Evolutionary conservation across 2,797 vertebrate species (phyloP).

Genomic region (Sebastes hubbsi): DNA sequence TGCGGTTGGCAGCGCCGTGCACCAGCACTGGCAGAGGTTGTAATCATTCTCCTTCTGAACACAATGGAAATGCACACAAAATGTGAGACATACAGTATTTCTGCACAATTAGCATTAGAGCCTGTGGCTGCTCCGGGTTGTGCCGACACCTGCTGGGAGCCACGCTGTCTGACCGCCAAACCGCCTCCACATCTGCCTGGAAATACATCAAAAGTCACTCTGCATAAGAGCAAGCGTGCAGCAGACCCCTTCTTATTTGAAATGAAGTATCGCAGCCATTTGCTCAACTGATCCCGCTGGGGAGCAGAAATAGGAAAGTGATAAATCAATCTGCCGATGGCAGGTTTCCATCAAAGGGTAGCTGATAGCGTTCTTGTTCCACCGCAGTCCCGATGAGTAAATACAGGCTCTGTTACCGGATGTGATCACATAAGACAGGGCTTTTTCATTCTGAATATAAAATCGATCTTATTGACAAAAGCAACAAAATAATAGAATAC

Average conservation of each 20-base stretch:
- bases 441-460: conserved; percentile 1
- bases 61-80: conserved; percentile 1
- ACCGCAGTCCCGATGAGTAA: not conserved
- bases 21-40: not conserved
- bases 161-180: not conserved
- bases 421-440: conserved; percentile 12
- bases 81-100: conserved; percentile 6
- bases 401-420: conserved; percentile 9
- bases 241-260: conserved; percentile 18
- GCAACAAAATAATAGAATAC: not conserved
- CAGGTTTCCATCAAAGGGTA: conserved; percentile 55
- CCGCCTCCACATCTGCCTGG: not conserved
- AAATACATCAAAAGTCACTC: conserved; percentile 41
- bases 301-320: conserved; percentile 39
- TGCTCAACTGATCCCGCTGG: conserved; percentile 53
- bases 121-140: not conserved
- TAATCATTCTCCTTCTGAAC: not conserved
- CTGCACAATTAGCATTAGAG: not conserved
- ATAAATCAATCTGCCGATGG: conserved; percentile 62
- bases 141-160: conserved; percentile 15
- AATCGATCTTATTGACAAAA: conserved; percentile 19
- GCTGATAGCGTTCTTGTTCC: conserved; percentile 21
- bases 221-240: not conserved
- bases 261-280: conserved; percentile 49
- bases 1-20: not conserved